phyloP scores from a whole-genome alignment of 2,888 invertebrate species.

The Augochlorella aurata region DNA sequence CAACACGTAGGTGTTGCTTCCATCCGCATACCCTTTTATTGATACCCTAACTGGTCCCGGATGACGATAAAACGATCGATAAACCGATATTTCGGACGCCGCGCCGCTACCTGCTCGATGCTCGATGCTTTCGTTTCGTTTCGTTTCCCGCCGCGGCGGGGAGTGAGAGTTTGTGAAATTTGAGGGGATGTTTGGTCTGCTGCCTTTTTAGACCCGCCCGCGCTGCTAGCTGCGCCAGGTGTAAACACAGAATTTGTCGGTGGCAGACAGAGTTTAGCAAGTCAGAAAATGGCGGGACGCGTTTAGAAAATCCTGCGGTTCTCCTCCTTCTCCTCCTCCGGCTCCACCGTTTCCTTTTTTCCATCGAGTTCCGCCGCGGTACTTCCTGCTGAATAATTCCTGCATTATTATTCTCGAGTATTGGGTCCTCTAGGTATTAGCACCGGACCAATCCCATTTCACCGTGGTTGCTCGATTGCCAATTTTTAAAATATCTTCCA shows the following conservation, averaged over 20 bases:
- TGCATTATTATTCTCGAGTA: too few species aligned
- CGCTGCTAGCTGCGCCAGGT: background rate
- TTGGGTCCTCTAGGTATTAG: too few species aligned
- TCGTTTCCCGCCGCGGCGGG: background rate
- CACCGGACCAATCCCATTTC: too few species aligned
- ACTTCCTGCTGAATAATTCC: too few species aligned
- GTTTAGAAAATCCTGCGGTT: constrained; percentile 6
- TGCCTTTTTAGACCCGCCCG: constrained; percentile 5
- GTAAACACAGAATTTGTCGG: constrained; percentile 12
- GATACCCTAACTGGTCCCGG: constrained; percentile 35
- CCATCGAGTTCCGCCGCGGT: background rate
- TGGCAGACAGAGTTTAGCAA: background rate
- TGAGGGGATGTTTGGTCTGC: constrained; percentile 32
- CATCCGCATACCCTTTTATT: constrained; percentile 43
- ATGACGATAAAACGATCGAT: constrained; percentile 50
- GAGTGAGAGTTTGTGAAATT: constrained; percentile 28
- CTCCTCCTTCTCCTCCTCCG: background rate
- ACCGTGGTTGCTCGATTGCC: too few species aligned
- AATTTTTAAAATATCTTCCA: background rate
- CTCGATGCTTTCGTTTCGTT: background rate
- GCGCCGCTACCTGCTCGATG: constrained; percentile 1
- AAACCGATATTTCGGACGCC: constrained; percentile 39
- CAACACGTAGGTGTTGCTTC: constrained; percentile 52
- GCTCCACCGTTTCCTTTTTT: background rate
- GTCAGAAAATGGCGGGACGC: background rate